phyloP scores from a whole-genome alignment of 37 sponge, comb jelly and placozoan genomes.

The Mnemiopsis leidyi region DNA sequence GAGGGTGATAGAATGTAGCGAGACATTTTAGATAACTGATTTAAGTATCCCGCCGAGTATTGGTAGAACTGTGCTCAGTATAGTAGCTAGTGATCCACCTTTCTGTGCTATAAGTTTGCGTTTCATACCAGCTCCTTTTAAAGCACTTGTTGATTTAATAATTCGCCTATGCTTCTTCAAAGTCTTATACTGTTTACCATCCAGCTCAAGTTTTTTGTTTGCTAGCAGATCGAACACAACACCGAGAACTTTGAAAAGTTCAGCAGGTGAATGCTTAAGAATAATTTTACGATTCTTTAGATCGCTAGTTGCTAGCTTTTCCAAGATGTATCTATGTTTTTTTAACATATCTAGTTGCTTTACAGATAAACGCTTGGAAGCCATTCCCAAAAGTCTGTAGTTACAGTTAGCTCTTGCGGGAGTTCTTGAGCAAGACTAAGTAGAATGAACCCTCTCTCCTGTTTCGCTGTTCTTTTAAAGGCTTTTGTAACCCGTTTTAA shows the following conservation, averaged over 20 bases:
- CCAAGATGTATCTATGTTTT: neutral
- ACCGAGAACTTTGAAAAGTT: constrained; percentile 4
- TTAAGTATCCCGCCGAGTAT: neutral
- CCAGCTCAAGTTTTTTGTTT: neutral
- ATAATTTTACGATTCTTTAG: neutral
- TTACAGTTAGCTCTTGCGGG: neutral
- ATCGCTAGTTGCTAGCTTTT: neutral
- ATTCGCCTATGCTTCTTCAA: neutral
- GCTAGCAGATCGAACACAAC: neutral
- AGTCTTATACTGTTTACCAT: neutral
- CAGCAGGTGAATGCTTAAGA: neutral
- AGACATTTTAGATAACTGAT: neutral
- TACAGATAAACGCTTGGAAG: neutral
- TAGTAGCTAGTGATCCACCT: neutral
- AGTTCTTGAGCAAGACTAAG: neutral
- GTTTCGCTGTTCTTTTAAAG: neutral
- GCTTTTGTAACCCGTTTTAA: neutral
- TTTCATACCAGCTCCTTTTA: neutral
- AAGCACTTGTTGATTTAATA: neutral
- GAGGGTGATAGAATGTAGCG: no score
- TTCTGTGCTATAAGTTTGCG: neutral
- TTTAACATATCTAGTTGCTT: neutral
- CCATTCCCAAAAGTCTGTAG: neutral
- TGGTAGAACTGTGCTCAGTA: neutral
- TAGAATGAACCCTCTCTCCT: neutral